Evolutionary conservation across 2,113 vertebrate genomes (phyloP).

Genomic region (Labeo rohita): DNA sequence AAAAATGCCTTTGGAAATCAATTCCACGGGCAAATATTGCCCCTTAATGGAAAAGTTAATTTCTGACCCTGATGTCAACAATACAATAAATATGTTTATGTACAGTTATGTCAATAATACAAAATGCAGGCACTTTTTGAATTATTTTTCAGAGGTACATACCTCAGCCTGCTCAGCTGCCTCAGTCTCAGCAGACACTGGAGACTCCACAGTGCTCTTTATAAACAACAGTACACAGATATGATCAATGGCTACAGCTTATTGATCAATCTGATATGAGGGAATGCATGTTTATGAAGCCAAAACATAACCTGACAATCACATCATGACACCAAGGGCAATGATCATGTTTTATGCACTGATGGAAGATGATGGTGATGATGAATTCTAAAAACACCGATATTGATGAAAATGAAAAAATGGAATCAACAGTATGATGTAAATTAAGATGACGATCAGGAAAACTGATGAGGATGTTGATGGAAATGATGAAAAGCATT

Average conservation of each 20-base stretch:
- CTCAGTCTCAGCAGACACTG: conserved; percentile 66
- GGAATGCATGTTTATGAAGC: background rate
- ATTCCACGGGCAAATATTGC: no score
- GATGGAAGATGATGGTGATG: background rate
- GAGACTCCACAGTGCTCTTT: conserved; percentile 63
- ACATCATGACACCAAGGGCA: background rate
- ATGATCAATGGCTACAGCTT: conserved; percentile 31
- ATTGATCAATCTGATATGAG: background rate
- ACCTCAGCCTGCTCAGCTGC: conserved; percentile 71
- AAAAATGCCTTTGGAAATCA: no score
- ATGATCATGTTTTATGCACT: background rate
- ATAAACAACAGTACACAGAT: conserved; percentile 50
- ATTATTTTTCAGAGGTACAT: conserved; percentile 47
- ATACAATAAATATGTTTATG: background rate
- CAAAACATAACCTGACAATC: background rate
- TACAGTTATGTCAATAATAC: background rate
- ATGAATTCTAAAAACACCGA: background rate
- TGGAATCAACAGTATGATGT: background rate
- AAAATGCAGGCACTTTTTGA: background rate
- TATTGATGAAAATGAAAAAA: background rate
- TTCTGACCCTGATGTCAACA: background rate
- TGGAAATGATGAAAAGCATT: background rate
- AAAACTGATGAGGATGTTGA: conserved; percentile 3
- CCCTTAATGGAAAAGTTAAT: no score
- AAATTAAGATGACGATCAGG: conserved; percentile 16